Conservation (phyloP, 2,113 vertebrate species). For the Symphodus melops region DNA sequence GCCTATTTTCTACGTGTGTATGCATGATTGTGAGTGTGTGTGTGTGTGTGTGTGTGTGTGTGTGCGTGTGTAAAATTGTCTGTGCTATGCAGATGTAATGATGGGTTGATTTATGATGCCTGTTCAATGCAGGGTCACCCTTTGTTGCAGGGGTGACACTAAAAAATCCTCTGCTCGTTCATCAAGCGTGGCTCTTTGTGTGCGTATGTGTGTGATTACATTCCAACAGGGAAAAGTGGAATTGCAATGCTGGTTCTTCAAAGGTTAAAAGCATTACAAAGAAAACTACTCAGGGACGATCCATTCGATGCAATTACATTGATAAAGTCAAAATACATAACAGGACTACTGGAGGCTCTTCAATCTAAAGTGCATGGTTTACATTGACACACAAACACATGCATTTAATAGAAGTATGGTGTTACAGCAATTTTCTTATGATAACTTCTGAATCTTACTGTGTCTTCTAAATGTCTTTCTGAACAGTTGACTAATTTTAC, state of each 20-base stretch:
- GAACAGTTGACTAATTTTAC: conserved; percentile 33
- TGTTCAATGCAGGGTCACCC: conserved; percentile 47
- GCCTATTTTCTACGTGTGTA: conserved; percentile 32
- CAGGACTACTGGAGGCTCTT: conserved; percentile 35
- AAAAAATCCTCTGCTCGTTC: conserved; percentile 55
- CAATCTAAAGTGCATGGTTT: conserved; percentile 35
- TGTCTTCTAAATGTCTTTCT: conserved; percentile 19
- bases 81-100: conserved; percentile 37
- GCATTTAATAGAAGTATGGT: conserved; percentile 16
- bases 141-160: conserved; percentile 49
- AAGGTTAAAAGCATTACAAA: conserved; percentile 38
- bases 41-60: too few relatives aligned
- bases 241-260: conserved; percentile 38
- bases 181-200: conserved; percentile 44
- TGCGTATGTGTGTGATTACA: conserved; percentile 32
- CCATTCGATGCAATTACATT: conserved; percentile 55
- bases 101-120: conserved; percentile 67
- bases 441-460: neutral
- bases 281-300: conserved; percentile 27
- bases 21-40: neutral
- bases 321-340: conserved; percentile 54
- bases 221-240: conserved; percentile 37
- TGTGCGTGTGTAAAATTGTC: conserved; percentile 22
- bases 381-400: conserved; percentile 31
- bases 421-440: conserved; percentile 41